A percentile compares a stretch with the other conserved stretches of the same genome.
phyloP scores from a whole-genome alignment of 2,113 vertebrate species.

The Megaceryle torquata region DNA sequence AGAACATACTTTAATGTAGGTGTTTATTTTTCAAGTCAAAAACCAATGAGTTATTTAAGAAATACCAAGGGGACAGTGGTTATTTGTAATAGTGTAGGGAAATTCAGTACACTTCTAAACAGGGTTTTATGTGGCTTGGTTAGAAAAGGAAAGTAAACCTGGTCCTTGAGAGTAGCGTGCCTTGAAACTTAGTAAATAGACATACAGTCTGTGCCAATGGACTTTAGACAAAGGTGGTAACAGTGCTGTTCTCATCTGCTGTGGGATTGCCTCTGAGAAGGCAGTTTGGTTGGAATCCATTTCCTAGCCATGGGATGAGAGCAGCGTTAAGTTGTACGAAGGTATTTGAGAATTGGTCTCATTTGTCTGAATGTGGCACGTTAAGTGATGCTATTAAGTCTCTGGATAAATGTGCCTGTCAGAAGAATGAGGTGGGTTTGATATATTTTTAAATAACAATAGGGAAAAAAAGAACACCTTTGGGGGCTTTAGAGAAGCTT shows the following conservation, averaged over 20 bases:
- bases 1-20: not conserved
- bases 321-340: accelerated
- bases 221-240: not conserved
- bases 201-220: not conserved
- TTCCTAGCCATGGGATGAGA: not conserved
- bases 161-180: not conserved
- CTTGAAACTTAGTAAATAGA: not conserved
- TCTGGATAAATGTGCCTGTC: not conserved
- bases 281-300: not conserved
- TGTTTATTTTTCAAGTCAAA: not conserved
- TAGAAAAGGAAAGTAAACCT: not conserved
- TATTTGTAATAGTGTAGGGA: not conserved
- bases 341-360: not conserved
- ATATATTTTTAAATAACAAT: not conserved
- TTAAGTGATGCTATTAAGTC: not conserved
- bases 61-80: not conserved
- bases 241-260: not conserved
- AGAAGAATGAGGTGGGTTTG: not conserved
- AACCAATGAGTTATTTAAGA: not conserved
- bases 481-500: not conserved
- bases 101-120: not conserved
- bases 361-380: not conserved
- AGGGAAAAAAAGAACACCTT: not conserved
- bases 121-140: not conserved
- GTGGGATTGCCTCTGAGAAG: not conserved